Conservation (phyloP, 2,888 invertebrate species). For the Tetranychus truncatus region DNA sequence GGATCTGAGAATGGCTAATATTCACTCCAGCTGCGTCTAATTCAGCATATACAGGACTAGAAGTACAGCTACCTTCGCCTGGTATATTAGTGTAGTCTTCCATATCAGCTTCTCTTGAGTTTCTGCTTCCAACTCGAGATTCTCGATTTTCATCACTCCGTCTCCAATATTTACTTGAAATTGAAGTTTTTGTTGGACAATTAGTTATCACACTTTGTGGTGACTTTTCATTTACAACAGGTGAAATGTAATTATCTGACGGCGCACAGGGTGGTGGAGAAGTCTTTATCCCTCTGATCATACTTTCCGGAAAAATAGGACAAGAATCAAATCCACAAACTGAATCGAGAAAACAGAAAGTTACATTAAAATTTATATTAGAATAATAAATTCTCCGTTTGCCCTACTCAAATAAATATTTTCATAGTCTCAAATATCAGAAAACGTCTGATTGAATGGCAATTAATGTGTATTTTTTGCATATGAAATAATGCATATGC, state of each 20-base stretch:
- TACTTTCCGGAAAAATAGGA: constrained; percentile 18
- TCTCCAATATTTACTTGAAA: constrained; percentile 23
- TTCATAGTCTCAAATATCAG: too few species aligned
- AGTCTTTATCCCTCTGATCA: constrained; percentile 19
- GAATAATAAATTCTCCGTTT: too few species aligned
- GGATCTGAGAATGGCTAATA: constrained; percentile 12
- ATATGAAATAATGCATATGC: too few species aligned
- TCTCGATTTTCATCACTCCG: constrained; percentile 13
- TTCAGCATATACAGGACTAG: constrained; percentile 23
- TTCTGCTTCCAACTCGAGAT: not conserved
- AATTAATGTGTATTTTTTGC: too few species aligned
- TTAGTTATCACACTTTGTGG: constrained; percentile 22
- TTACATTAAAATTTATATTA: too few species aligned
- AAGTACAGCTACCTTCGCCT: constrained; percentile 21
- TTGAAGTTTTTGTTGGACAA: constrained; percentile 20
- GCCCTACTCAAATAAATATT: too few species aligned
- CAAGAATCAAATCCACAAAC: constrained; percentile 16
- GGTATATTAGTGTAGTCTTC: constrained; percentile 17
- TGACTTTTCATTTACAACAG: constrained; percentile 22
- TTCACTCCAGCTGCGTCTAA: constrained; percentile 16
- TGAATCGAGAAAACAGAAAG: not conserved
- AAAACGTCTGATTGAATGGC: too few species aligned
- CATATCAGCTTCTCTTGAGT: constrained; percentile 14
- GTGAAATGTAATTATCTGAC: constrained; percentile 20
- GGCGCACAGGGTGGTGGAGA: constrained; percentile 17